Percentiles rank a stretch among this genome's conserved stretches.
Conservation (phyloP, 2,113 vertebrate genomes). For the Cavia porcellus region DNA sequence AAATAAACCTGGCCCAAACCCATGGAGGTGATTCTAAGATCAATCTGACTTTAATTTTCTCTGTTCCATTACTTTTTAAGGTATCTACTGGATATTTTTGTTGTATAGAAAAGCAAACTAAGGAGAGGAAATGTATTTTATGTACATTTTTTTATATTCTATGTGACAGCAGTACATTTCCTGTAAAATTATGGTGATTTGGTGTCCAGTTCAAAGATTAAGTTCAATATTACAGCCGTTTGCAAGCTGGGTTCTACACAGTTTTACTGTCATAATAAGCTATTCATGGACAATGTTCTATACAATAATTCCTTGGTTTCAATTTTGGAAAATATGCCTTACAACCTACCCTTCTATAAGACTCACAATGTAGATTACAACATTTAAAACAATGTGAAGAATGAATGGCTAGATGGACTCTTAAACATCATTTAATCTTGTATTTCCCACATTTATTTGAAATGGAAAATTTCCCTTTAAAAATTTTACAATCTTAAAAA, state of each 20-base stretch:
- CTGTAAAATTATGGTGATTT: neutral
- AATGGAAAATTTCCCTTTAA: neutral
- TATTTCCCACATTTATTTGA: neutral
- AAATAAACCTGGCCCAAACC: neutral
- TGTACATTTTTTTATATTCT: neutral
- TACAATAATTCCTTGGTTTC: neutral
- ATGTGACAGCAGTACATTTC: neutral
- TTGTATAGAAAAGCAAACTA: neutral
- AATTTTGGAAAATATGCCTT: neutral
- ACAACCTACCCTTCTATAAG: neutral
- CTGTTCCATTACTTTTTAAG: neutral
- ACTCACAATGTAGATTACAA: neutral
- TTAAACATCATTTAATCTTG: neutral
- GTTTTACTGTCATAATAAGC: neutral
- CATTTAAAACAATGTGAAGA: neutral
- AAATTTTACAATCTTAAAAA: neutral
- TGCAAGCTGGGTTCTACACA: neutral
- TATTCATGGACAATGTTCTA: neutral
- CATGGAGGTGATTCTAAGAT: neutral
- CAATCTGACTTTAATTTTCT: neutral
- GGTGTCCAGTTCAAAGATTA: neutral
- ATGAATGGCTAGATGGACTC: neutral
- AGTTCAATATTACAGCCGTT: neutral
- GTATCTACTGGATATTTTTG: neutral
- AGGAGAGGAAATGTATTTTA: neutral